phyloP scores from a whole-genome alignment of 2,113 vertebrate genomes.

The Cyrtonyx montezumae region DNA sequence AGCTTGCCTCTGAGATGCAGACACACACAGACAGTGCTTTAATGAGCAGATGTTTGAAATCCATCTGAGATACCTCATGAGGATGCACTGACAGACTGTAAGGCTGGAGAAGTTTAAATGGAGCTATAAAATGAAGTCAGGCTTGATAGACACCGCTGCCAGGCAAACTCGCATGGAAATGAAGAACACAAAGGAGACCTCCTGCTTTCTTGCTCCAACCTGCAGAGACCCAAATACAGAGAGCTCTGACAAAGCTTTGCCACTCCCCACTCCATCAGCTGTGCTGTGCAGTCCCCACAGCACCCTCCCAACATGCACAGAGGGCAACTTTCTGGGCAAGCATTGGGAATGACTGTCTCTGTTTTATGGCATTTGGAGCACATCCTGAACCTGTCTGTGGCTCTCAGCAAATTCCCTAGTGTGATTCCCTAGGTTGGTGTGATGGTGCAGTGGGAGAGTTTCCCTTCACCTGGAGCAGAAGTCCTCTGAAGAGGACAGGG shows the following conservation, averaged over 20 bases:
- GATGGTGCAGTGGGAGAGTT: background rate
- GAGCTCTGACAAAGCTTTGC: background rate
- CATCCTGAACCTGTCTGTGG: background rate
- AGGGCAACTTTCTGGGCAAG: background rate
- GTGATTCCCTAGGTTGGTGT: no score
- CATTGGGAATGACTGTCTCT: background rate
- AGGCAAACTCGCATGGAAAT: background rate
- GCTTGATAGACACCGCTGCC: background rate
- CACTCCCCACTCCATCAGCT: background rate
- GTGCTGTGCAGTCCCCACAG: background rate
- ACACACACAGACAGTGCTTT: background rate
- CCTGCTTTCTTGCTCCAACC: background rate
- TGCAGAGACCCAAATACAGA: background rate
- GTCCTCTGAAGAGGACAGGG: no score
- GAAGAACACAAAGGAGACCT: background rate
- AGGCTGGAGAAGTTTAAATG: background rate
- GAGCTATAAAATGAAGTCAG: conserved; percentile 5
- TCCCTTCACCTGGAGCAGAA: no score
- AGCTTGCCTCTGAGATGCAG: background rate
- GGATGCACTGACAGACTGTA: background rate
- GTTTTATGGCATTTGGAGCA: background rate
- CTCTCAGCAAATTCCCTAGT: background rate
- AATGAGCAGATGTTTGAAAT: background rate
- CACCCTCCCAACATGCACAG: background rate
- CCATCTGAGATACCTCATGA: background rate